Evolutionary conservation across 2,888 invertebrate species (phyloP).

Genomic region (Dastarcus helophoroides): DNA sequence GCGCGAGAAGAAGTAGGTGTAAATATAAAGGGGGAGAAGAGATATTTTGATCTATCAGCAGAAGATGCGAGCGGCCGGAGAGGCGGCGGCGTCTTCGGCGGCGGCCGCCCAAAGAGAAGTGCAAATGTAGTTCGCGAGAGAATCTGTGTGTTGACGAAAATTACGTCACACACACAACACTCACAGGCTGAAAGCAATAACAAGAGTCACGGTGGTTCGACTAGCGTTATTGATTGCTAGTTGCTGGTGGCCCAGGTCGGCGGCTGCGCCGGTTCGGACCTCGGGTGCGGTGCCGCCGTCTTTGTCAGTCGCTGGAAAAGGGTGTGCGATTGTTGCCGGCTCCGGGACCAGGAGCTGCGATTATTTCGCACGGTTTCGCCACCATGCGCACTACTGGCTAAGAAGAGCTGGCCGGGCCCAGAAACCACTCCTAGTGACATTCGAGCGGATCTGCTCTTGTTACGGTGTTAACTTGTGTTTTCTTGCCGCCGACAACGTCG

Average conservation of each 20-base stretch:
- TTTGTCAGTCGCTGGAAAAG: too few relatives aligned
- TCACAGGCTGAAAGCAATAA: constrained; percentile 29
- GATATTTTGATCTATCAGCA: too few relatives aligned
- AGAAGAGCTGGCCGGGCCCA: constrained; percentile 28
- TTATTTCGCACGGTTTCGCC: constrained; percentile 28
- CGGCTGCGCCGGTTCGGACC: constrained; percentile 32
- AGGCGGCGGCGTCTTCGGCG: too few relatives aligned
- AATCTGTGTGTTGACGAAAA: constrained; percentile 32
- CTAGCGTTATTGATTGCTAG: constrained; percentile 34
- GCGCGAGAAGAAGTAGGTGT: too few relatives aligned
- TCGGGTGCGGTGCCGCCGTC: too few relatives aligned
- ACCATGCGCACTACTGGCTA: constrained; percentile 32
- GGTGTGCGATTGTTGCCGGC: too few relatives aligned
- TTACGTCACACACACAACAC: constrained; percentile 29
- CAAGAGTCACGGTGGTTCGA: constrained; percentile 26
- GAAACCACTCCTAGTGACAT: constrained; percentile 36
- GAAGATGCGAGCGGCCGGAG: too few relatives aligned
- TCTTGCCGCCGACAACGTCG: too few relatives aligned
- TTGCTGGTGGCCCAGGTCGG: constrained; percentile 40
- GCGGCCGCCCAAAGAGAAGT: too few relatives aligned
- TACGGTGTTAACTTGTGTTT: too few relatives aligned
- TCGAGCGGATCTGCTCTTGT: constrained; percentile 34
- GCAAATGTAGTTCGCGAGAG: too few relatives aligned
- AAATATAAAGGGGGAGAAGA: too few relatives aligned
- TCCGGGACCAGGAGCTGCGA: constrained; percentile 23